Evolutionary conservation across 2,888 invertebrate genomes (phyloP), one percentile per base, ranked within the genome.

Genomic region (Griposia aprilina): DNA sequence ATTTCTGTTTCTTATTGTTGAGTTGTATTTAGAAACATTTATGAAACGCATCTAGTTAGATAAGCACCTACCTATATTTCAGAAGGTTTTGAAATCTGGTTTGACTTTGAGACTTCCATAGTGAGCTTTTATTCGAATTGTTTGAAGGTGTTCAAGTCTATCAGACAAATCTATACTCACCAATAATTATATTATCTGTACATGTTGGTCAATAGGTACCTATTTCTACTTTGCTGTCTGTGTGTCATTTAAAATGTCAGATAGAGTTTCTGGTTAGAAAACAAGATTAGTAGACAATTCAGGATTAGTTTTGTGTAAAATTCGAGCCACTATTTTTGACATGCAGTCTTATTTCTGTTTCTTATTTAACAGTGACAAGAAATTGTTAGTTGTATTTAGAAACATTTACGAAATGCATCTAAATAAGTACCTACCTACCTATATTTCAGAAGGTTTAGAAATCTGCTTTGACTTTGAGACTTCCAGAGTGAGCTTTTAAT

Each of bases 141-240:
- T 73, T 74, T 71, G 81, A 74, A 80, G 82, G 87, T 73, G 68
- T 66, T 71, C 70, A 75, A 79, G 69, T 82, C 55, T 63, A 60
- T 76, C 69, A 76, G 45, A 50, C 50, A 74, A 81, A 57, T 52
- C 81, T 30, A n/a, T 69, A 30, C 30, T 36, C 3, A 36, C 6
- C 17, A 13, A 48, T 30, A 30, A 3, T 30, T 48, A 30, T 41
- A 3, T 30, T 48, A n/a, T 41, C 23, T 10, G 15, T 30, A 50
- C 13, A 17, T 50, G 36, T 80, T 74, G 13, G 45, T 36, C 59
- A 76, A 71, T 81, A 41, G 15, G 10, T 52, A 26, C 5, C 4
- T 52, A 52, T 63, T 73, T 74, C 11, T 50, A 63, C 66, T 63
- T 62, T 57, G 50, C 48, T 20, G 45, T 76, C 23, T 41, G 52